Percentiles rank a stretch among this genome's conserved stretches.
phyloP scores from a whole-genome alignment of 2,888 invertebrate genomes.

The Aquatica leii region DNA sequence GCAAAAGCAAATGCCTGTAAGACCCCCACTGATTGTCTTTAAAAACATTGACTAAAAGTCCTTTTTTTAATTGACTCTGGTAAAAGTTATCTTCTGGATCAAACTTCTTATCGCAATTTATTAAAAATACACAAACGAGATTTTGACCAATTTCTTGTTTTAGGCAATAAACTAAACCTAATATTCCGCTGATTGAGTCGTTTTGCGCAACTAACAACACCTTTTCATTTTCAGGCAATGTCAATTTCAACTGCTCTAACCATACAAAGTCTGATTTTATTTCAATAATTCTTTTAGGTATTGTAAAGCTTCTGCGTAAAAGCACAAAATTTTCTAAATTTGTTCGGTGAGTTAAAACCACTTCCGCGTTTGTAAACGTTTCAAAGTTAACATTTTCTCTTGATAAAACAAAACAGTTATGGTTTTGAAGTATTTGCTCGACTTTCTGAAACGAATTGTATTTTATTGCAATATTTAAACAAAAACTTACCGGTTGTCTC shows the following conservation, averaged over 20 bases:
- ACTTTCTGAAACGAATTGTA: not conserved
- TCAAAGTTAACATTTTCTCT: not conserved
- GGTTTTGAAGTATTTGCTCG: not conserved
- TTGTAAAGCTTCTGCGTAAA: not conserved
- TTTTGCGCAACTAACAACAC: not conserved
- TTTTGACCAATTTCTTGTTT: not conserved
- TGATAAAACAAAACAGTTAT: not conserved
- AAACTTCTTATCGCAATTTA: not conserved
- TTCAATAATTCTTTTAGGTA: not conserved
- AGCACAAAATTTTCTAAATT: not conserved
- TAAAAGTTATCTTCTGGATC: not conserved
- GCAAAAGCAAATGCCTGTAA: constrained; percentile 79
- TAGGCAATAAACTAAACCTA: not conserved
- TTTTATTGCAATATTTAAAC: not conserved
- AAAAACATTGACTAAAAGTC: constrained; percentile 82
- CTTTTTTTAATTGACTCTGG: constrained; percentile 69
- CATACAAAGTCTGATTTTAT: not conserved
- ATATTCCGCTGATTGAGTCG: not conserved
- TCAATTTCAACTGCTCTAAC: not conserved
- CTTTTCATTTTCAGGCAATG: not conserved
- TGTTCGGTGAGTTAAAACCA: not conserved
- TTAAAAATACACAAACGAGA: not conserved
- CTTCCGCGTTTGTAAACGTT: not conserved
- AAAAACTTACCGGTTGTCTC: not conserved
- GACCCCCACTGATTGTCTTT: constrained; percentile 69